Evolutionary conservation across 2,113 vertebrate species (phyloP), one percentile per base, ranked within the genome.

Genomic region (Coreoperca whiteheadi): DNA sequence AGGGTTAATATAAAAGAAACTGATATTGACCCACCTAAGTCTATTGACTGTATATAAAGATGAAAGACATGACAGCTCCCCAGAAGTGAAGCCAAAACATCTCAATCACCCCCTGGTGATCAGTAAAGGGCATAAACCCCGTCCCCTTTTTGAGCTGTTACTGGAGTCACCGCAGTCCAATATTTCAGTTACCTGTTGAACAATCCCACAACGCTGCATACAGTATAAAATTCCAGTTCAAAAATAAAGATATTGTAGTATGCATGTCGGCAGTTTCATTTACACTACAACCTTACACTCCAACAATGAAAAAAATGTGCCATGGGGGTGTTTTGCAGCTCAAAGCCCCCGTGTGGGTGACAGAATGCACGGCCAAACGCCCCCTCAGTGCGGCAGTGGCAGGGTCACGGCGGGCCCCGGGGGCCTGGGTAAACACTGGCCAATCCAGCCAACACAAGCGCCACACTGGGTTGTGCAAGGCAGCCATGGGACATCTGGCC

Each of bases 401-500:
- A 15, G 84, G 87, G 84, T 88, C 91, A 83, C 2, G 28, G 30
- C 59, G 39, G 77, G 77, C 81, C 77, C 82, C 1, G n/a, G 90
- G 85, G 91, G 81, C 69, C 86, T 66, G 84, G 80, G 85, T 89
- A 92, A 91, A 88, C 82, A 91, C 86, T 34, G 81, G 56, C 70
- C 87, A 28, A 41, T 73, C 64, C 77, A 74, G 93, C 91, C 89
- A 93, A 93, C 65, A 66, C 84, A 86, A 91, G 85, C 82, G 63
- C 87, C 91, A 89, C 88, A 83, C 82, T 72, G 84, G 77, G 80
- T 88, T 91, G 88, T 78, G 88, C 82, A 84, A 92, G 74, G 78
- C 89, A 69, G 77, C 69, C 75, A 50, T 86, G 85, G 82, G 87
- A 88, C 91, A 89, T 93, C 86, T 91, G 90, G 86, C 87, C 89